Conservation (phyloP, 92 coral and sea anemone genomes). For the Pocillopora meandrina region DNA sequence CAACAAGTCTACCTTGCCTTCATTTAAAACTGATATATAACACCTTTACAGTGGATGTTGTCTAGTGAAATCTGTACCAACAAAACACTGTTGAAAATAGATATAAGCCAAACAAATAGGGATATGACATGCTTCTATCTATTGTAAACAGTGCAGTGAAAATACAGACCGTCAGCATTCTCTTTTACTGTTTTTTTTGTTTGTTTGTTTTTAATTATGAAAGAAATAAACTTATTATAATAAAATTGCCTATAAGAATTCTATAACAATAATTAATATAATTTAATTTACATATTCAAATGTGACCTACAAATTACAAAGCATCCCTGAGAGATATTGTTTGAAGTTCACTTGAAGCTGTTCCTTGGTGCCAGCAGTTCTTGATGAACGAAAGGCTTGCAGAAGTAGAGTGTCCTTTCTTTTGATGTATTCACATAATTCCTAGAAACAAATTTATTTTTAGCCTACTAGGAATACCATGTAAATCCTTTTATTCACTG, state of each 20-base stretch:
- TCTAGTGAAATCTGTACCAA: neutral
- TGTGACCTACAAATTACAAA: constrained; percentile 50
- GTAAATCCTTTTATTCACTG: neutral
- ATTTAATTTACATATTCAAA: constrained; percentile 13
- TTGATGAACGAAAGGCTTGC: constrained; percentile 93
- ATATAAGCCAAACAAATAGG: neutral
- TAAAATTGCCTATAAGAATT: constrained; percentile 6
- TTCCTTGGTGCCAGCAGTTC: constrained; percentile 74
- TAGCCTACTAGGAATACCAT: neutral
- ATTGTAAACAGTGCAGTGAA: neutral
- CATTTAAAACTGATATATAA: neutral
- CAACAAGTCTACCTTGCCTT: neutral
- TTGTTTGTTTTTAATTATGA: neutral
- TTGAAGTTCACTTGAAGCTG: constrained; percentile 86
- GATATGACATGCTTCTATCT: neutral
- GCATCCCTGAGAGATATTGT: constrained; percentile 88
- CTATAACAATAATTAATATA: constrained; percentile 7
- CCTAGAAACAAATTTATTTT: constrained; percentile 40
- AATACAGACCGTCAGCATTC: neutral
- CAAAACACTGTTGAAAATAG: constrained; percentile 2
- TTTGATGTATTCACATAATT: constrained; percentile 73
- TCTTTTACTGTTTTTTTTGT: neutral
- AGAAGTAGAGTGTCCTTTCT: constrained; percentile 89
- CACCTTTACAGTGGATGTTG: neutral
- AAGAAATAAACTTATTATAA: constrained; percentile 16